These are phyloP conservation scores for Oreochromis grahami DNA, from an alignment of 2,797 vertebrate species.

Conservation along the genomic window DNA sequence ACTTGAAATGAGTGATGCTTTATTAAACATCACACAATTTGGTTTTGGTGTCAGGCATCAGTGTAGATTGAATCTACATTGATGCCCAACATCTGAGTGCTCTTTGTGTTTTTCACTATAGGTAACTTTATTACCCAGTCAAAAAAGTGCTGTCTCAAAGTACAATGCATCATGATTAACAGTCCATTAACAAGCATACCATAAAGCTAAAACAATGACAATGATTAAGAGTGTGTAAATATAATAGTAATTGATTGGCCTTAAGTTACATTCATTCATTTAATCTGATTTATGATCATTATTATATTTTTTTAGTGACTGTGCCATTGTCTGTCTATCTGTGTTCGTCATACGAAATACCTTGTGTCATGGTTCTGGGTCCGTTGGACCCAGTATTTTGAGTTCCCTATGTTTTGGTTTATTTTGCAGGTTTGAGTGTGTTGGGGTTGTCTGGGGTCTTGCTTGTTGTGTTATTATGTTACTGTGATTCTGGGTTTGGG, in stretches of 20 bases:
- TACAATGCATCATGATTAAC: background rate
- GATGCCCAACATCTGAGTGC: background rate
- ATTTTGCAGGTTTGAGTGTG: too few relatives aligned
- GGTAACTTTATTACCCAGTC: background rate
- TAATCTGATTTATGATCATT: background rate
- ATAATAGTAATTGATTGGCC: background rate
- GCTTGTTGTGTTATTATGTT: too few relatives aligned
- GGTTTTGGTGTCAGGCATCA: background rate
- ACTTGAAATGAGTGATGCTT: background rate
- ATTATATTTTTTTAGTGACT: background rate
- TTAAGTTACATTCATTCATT: background rate
- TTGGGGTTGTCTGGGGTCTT: too few relatives aligned
- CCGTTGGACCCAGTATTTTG: too few relatives aligned
- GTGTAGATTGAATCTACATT: fast-evolving
- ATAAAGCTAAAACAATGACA: background rate
- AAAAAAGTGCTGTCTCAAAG: background rate
- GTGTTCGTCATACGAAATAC: background rate
- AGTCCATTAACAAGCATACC: background rate
- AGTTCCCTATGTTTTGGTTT: too few relatives aligned
- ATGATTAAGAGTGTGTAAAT: background rate
- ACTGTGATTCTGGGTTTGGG: too few relatives aligned
- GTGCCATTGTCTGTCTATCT: background rate
- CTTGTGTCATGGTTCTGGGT: too few relatives aligned
- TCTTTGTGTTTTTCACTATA: background rate
- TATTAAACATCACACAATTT: background rate